Evolutionary conservation across 2,888 invertebrate genomes (phyloP).

Genomic region (Pecten maximus): DNA sequence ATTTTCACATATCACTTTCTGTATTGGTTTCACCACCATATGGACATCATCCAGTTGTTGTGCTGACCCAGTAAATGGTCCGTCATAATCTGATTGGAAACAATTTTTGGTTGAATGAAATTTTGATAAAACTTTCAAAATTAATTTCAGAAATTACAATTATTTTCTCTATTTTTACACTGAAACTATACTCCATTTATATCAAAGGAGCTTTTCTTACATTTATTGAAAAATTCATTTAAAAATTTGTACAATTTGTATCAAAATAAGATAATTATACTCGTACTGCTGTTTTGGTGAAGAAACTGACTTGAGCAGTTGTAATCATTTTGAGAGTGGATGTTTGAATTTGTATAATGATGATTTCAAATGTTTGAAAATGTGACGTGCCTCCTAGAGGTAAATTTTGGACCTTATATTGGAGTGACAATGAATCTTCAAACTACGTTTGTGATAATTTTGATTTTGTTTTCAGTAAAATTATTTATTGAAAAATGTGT

Average conservation of each 20-base stretch:
- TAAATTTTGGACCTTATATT: neutral
- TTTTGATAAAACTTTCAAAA: too few relatives aligned
- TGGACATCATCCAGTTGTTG: neutral
- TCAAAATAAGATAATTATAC: neutral
- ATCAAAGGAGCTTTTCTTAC: too few relatives aligned
- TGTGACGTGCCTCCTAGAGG: neutral
- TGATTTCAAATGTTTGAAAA: neutral
- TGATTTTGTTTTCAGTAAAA: neutral
- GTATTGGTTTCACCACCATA: neutral
- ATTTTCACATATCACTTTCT: neutral
- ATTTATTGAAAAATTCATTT: neutral
- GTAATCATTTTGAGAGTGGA: neutral
- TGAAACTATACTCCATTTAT: too few relatives aligned
- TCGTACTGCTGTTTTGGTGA: neutral
- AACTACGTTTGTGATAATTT: neutral
- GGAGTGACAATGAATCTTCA: neutral
- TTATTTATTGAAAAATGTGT: neutral
- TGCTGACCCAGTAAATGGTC: neutral
- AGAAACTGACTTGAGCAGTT: neutral
- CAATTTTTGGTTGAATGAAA: too few relatives aligned
- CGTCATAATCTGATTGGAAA: too few relatives aligned
- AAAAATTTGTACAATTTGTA: neutral
- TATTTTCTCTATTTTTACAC: too few relatives aligned
- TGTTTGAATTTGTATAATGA: neutral
- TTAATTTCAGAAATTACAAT: too few relatives aligned